Percentiles rank a stretch among this genome's conserved stretches.
phyloP scores from a whole-genome alignment of 2,888 invertebrate species.

The Drosophila greeni region DNA sequence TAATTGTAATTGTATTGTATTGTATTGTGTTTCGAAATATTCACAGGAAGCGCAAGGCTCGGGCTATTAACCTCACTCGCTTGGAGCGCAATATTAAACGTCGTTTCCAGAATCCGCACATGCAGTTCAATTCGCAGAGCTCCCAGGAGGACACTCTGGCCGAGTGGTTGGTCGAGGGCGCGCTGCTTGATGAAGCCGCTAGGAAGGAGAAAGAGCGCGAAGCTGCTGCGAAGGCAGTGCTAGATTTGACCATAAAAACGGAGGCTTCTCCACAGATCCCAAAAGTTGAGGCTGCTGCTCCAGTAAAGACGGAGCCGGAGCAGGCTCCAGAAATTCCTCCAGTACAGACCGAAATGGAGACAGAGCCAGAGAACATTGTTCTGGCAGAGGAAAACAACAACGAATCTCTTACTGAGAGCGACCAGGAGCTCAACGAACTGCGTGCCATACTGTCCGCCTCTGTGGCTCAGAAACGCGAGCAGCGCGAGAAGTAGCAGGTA shows the following conservation, averaged over 20 bases:
- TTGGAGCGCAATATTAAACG: constrained; percentile 55
- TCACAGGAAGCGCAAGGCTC: constrained; percentile 67
- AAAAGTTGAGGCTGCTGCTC: not conserved
- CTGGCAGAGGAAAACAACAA: not conserved
- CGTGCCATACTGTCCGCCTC: not conserved
- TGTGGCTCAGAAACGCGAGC: not conserved
- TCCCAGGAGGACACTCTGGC: constrained; percentile 47
- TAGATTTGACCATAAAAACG: not conserved
- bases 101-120: constrained; percentile 45
- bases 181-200: not conserved
- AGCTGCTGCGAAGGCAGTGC: not conserved
- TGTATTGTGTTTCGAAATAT: not conserved
- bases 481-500: not conserved
- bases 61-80: constrained; percentile 51
- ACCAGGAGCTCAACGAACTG: constrained; percentile 1
- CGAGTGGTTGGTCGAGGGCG: not conserved
- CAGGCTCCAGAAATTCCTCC: not conserved
- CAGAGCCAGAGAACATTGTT: not conserved
- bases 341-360: not conserved
- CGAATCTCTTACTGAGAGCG: not conserved
- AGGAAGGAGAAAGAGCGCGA: no score
- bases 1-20: constrained; percentile 28
- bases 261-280: not conserved
- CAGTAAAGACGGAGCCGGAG: not conserved
- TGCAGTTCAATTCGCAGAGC: constrained; percentile 73